These are phyloP conservation scores for Abrostola triplasia DNA, from an alignment of 2,888 invertebrate genomes.

Conservation along the genomic window DNA sequence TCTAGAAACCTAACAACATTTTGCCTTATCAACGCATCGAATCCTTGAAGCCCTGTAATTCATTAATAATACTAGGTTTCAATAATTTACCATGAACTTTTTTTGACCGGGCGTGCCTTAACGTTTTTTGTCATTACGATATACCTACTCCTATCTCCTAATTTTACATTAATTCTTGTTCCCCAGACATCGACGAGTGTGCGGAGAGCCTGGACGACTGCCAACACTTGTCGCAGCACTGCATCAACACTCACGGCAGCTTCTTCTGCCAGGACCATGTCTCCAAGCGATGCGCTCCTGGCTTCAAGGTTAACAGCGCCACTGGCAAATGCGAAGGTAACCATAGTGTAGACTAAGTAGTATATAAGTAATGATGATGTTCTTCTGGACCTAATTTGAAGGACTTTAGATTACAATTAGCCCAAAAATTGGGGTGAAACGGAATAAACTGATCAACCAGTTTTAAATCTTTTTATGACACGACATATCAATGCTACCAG, in stretches of 20 bases:
- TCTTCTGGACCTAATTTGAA: not conserved
- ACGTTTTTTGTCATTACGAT: no score
- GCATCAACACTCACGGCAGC: conserved; percentile 91
- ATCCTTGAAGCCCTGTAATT: no score
- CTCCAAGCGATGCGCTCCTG: conserved; percentile 89
- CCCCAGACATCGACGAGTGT: conserved; percentile 92
- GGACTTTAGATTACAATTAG: not conserved
- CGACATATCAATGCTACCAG: not conserved
- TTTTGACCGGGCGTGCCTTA: no score
- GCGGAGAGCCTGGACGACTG: conserved; percentile 90
- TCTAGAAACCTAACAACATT: no score
- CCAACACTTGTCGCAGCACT: conserved; percentile 90
- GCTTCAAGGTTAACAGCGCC: conserved; percentile 88
- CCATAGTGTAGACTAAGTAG: not conserved
- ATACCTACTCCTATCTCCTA: no score
- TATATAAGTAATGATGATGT: not conserved
- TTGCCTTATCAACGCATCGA: no score
- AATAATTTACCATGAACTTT: no score
- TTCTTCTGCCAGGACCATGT: conserved; percentile 91
- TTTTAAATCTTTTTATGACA: no score
- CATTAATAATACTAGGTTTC: no score
- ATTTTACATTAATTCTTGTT: conserved; percentile 7
- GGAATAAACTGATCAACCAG: no score
- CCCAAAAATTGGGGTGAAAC: not conserved
- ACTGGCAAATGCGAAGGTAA: conserved; percentile 89